phyloP scores from a whole-genome alignment of 2,113 vertebrate genomes.

The Cariama cristata region DNA sequence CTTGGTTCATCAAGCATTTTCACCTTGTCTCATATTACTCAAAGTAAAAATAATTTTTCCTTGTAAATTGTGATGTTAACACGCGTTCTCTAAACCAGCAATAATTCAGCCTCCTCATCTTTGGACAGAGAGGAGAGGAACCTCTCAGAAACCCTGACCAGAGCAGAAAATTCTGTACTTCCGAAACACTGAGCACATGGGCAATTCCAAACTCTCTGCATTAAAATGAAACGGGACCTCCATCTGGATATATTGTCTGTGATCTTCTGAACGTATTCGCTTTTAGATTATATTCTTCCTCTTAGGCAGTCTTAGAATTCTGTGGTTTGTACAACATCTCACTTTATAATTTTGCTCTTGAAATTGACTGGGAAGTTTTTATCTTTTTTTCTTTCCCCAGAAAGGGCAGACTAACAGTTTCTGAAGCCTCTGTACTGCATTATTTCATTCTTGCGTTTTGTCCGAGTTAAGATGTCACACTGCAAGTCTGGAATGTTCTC shows the following conservation, averaged over 20 bases:
- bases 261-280: fast-evolving
- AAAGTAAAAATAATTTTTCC: not conserved
- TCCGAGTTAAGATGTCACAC: not conserved
- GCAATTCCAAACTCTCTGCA: not conserved
- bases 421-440: not conserved
- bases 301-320: not conserved
- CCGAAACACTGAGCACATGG: not conserved
- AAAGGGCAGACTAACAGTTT: not conserved
- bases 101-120: not conserved
- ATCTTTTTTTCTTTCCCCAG: not conserved
- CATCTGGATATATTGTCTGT: not conserved
- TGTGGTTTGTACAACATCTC: not conserved
- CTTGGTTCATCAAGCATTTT: not conserved
- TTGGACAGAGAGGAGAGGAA: not conserved
- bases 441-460: not conserved
- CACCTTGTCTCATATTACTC: not conserved
- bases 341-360: not conserved
- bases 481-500: not conserved
- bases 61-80: not conserved
- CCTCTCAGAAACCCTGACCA: not conserved
- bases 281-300: not conserved
- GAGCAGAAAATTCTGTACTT: not conserved
- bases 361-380: not conserved
- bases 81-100: not conserved
- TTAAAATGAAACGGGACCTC: not conserved